phyloP scores from a whole-genome alignment of 1,140 invertebrate species.

The Macrobrachium nipponense region DNA sequence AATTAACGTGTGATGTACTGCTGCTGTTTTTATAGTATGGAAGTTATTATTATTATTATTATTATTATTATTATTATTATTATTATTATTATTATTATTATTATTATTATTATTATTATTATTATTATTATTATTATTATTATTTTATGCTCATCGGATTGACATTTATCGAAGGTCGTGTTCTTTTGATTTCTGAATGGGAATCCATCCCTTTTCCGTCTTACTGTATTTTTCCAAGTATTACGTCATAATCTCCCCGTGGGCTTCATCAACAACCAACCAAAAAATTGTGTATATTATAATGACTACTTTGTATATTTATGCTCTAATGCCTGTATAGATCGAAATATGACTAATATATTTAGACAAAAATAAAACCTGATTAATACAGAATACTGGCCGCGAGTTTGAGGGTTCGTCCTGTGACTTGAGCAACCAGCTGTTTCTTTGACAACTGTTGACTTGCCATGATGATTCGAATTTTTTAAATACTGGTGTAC shows the following conservation, averaged over 20 bases:
- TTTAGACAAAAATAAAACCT: slow-evolving; percentile 42
- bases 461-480: not conserved
- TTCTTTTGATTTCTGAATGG: not conserved
- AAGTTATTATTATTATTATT: not conserved
- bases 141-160: slow-evolving; percentile 27
- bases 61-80: not conserved
- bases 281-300: slow-evolving; percentile 51
- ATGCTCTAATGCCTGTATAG: slow-evolving; percentile 58
- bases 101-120: not conserved
- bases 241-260: no score
- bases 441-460: not conserved
- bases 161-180: not conserved
- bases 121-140: no score
- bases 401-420: not conserved
- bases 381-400: slow-evolving; percentile 36
- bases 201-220: not conserved
- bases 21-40: no score
- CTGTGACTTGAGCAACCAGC: not conserved
- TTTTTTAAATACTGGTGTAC: not conserved
- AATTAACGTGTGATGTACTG: no score
- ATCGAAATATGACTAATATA: slow-evolving; percentile 61
- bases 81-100: no score
- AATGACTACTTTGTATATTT: slow-evolving; percentile 55
- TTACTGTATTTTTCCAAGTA: not conserved
- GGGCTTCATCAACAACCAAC: slow-evolving; percentile 24